Evolutionary conservation across 2,888 invertebrate species (phyloP).

Genomic region (Cepaea hortensis): DNA sequence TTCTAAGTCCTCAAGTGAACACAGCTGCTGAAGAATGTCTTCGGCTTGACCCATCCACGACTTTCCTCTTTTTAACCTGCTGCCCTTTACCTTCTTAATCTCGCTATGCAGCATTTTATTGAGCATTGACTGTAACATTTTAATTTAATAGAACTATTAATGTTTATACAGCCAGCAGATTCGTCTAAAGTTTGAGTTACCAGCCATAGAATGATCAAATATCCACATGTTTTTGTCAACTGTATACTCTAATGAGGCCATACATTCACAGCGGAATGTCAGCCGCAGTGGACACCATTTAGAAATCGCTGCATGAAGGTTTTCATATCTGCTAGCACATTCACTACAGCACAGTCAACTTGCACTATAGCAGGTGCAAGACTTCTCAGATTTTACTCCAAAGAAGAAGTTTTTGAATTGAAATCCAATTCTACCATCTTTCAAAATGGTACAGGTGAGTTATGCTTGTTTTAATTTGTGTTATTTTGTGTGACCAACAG

Average conservation of each 20-base stretch:
- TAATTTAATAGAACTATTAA: no score
- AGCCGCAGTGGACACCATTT: constrained; percentile 40
- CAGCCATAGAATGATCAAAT: no score
- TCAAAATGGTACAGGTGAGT: constrained; percentile 8
- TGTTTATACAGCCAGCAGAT: no score
- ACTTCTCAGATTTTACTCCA: constrained; percentile 34
- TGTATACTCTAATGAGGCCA: neutral
- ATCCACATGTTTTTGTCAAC: neutral
- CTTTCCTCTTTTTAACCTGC: no score
- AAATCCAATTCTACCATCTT: constrained; percentile 16
- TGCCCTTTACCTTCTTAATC: no score
- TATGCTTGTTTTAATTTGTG: neutral
- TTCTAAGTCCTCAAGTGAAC: no score
- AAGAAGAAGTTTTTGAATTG: constrained; percentile 20
- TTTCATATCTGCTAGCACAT: constrained; percentile 2
- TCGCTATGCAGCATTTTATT: no score
- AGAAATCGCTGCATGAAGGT: constrained; percentile 48
- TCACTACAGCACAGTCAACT: constrained; percentile 31
- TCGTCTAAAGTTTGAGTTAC: no score
- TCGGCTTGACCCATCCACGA: no score
- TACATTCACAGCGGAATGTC: constrained; percentile 27
- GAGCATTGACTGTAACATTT: no score
- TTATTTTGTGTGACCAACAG: no score
- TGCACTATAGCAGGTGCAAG: constrained; percentile 35
- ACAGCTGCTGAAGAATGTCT: no score